phyloP scores from a whole-genome alignment of 1,140 invertebrate species.

The Drosophila serrata region DNA sequence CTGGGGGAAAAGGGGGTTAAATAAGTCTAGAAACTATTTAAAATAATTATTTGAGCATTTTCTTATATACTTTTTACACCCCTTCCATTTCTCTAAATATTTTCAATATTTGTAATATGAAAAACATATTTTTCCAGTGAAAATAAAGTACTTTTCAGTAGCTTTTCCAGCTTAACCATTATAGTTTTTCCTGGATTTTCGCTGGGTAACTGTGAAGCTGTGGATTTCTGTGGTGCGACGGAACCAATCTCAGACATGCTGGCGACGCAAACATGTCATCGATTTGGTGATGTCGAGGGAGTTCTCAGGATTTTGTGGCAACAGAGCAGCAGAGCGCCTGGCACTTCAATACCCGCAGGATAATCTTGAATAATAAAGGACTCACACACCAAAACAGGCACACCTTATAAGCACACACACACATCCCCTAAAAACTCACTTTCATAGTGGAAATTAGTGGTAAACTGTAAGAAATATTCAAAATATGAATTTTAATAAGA shows the following conservation, averaged over 20 bases:
- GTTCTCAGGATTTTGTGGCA: constrained; percentile 36
- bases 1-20: neutral
- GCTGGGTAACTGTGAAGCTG: constrained; percentile 2
- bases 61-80: too few relatives aligned
- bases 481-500: neutral
- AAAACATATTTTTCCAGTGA: neutral
- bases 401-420: constrained; percentile 6
- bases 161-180: constrained; percentile 40
- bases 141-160: neutral
- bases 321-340: constrained; percentile 33
- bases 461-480: neutral
- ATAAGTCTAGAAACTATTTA: neutral
- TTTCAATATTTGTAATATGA: neutral
- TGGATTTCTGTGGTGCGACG: neutral
- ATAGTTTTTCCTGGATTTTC: constrained; percentile 49
- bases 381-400: constrained; percentile 14
- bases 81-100: neutral
- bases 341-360: constrained; percentile 74
- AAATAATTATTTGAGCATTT: neutral
- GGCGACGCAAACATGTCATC: constrained; percentile 82
- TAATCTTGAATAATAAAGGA: constrained; percentile 81
- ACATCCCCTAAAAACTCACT: neutral
- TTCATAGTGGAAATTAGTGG: neutral
- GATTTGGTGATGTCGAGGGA: constrained; percentile 39
- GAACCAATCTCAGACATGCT: constrained; percentile 72